A percentile compares a stretch with the other conserved stretches of the same genome.
Conservation (phyloP, 1,140 invertebrate species). For the Aphelenchoides avenae region DNA sequence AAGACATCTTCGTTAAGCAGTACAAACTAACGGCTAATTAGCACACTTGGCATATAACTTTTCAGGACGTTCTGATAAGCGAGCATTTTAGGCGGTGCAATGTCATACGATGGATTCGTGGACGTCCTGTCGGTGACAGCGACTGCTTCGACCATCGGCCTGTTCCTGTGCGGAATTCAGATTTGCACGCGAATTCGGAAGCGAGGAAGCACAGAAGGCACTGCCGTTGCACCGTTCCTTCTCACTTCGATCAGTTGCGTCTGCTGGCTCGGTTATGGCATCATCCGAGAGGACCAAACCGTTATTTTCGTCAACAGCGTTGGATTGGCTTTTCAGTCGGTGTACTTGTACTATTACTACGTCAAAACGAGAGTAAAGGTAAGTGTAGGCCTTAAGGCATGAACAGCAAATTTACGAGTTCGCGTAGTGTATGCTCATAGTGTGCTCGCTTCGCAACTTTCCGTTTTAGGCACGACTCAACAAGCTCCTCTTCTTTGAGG, state of each 20-base stretch:
- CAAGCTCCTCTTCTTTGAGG: conserved; percentile 32
- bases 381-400: conserved; percentile 1
- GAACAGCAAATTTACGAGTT: conserved; percentile 1
- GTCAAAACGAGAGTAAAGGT: conserved; percentile 47
- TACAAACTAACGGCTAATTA: too few species aligned
- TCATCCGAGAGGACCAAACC: conserved; percentile 39
- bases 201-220: conserved; percentile 34
- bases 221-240: conserved; percentile 41
- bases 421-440: background rate
- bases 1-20: too few species aligned
- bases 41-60: too few species aligned
- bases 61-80: too few species aligned
- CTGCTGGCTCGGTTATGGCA: conserved; percentile 55
- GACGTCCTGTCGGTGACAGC: conserved; percentile 47
- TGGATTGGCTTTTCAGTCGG: conserved; percentile 44
- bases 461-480: conserved; percentile 46
- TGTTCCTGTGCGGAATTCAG: conserved; percentile 47
- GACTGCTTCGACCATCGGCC: conserved; percentile 37
- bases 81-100: too few species aligned
- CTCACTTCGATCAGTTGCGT: conserved; percentile 47
- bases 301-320: conserved; percentile 52
- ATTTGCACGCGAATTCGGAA: conserved; percentile 41
- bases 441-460: too few species aligned
- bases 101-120: conserved; percentile 30
- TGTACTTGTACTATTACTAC: conserved; percentile 56